Base-by-base conservation (phyloP, 2,113 vertebrate genomes). In the Ammospiza nelsoni region DNA sequence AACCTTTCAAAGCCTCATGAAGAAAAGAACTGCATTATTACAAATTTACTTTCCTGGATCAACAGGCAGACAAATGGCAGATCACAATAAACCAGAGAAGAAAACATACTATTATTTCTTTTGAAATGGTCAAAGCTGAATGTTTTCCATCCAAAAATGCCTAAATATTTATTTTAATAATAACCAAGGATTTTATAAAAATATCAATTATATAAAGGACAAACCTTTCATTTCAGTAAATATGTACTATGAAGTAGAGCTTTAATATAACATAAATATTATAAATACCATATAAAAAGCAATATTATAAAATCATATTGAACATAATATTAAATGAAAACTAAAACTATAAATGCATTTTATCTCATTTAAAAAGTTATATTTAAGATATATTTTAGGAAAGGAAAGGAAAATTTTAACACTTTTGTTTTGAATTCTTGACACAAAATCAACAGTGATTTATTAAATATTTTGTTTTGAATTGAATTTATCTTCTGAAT, bases 1-100 rank as follows among this genome's bases (percentile, higher is more conserved):
- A 92, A 75, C 23, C 51, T 67, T 93, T 51, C 68, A 86, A 93
- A 88, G 49, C 27, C 29, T 80, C 90, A 71, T 75, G 43, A 93
- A 92, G 48, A 48, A 74, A 62, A 94, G 59, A 86, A 24, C 10
- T 35, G 33, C 15, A 10, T 85, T 88, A 77, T 71, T 90, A 49
- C 21, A 90, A 77, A 80, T 77, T 86, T 88, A 71, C 33, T 39
- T 90, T 92, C 46, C 59, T 59, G 72, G 28, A 88, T 94, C 90
- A 92, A 51, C 1, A 4, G 35, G 67, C 37, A 62, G 46, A 69
- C 28, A 92, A 93, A 85, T 9, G 66, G 63, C 68, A 72, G 52
- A 80, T 35, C 31, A 59, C 63, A 76, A 39, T 31, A 86, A 87
- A 66, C 5, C 20, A 39, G 24, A 71, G 9, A 5, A 71, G 21